Percentiles rank a stretch among this genome's conserved stretches.
Evolutionary conservation across 1,140 invertebrate genomes (phyloP).

Genomic region (Hormaphis cornu): DNA sequence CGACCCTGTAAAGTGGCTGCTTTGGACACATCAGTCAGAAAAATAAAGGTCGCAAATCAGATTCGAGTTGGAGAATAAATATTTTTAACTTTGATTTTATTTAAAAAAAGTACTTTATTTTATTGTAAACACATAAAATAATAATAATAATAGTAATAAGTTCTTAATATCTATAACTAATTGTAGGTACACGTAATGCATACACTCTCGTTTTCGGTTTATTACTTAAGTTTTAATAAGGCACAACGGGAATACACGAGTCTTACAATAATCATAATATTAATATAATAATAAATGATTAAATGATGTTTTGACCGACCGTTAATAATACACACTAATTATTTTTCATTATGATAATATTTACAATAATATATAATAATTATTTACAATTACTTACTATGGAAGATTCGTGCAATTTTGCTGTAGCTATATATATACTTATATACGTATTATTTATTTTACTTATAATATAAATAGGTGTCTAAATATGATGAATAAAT

Average conservation of each 20-base stretch:
- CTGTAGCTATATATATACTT: neutral
- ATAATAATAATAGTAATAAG: neutral
- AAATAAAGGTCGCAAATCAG: too few species aligned
- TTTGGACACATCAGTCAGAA: too few species aligned
- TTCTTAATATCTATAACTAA: neutral
- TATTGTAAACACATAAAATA: neutral
- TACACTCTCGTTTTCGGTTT: neutral
- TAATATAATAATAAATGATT: too few species aligned
- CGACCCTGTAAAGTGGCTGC: too few species aligned
- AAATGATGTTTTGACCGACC: neutral
- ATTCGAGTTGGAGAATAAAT: too few species aligned
- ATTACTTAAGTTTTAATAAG: neutral
- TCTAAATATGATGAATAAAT: too few species aligned
- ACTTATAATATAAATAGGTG: neutral
- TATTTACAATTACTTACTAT: neutral
- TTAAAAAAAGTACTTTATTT: neutral
- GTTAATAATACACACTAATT: neutral
- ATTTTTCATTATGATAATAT: neutral
- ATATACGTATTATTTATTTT: neutral
- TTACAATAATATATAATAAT: neutral
- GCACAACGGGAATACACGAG: neutral
- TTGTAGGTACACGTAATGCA: neutral
- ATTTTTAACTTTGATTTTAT: too few species aligned
- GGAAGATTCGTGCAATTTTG: slow-evolving; percentile 22
- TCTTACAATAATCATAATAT: neutral